Base-by-base conservation (phyloP, 1,140 invertebrate species). In the Drosophila parabipectinata region DNA sequence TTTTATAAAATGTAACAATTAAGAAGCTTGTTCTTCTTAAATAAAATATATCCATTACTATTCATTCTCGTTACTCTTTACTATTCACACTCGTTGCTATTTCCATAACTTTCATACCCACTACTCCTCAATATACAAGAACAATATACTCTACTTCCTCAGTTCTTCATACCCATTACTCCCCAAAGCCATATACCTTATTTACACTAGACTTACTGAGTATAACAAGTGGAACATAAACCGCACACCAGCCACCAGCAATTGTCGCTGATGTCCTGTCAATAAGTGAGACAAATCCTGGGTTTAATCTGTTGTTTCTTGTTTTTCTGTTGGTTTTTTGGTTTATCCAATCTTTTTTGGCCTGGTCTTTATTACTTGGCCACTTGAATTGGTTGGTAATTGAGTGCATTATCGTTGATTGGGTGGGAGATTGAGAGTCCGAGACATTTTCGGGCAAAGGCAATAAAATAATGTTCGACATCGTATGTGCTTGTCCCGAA, bases 321-420 rank as follows among this genome's bases (percentile, higher is more conserved):
- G 44, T 47, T 21, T 47, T 47, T 47, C 15, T 47, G n/a, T 21
- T 45, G 15, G 30, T n/a, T 50, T 30, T 14, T 18, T 14, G n/a
- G 14, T 15, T 64, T 44, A 18, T 45, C 26, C 39, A 41, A 32
- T 24, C 15, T 39, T 15, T 6, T 47, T 15, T 30, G 41, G 28
- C 47, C 68, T 41, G 58, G 32, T 12, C 15, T 18, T 61, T 61
- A n/a, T 41, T 53, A 45, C 15, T 24, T 4, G 63, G 21, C 61
- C 72, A 37, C 59, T 67, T 81, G 77, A 77, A 72, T 71, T 71
- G 77, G 53, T 18, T 64, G 62, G 74, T 89, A 89, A 89, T 89
- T 89, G 79, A 89, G 79, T 90, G 79, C 84, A 84, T 84, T 84
- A 84, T 77, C 80, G 66, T 64, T 82, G 81, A 85, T 85, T 85